phyloP scores from a whole-genome alignment of 2,797 vertebrate species.

The Sebastes vulpes region DNA sequence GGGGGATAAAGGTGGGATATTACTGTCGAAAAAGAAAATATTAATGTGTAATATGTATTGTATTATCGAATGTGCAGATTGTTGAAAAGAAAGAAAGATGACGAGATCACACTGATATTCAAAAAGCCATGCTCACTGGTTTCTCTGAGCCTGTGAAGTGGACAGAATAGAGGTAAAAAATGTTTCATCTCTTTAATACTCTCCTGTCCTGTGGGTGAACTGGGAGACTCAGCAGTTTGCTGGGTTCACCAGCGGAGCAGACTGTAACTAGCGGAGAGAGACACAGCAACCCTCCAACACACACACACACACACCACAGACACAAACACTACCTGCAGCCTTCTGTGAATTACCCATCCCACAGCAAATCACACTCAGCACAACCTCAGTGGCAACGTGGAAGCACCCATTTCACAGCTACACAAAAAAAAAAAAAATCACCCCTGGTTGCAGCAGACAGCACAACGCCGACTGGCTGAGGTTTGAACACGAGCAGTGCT shows the following conservation, averaged over 20 bases:
- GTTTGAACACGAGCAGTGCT: slow-evolving; percentile 7
- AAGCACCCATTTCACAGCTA: slow-evolving; percentile 35
- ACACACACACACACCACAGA: background rate
- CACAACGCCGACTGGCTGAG: background rate
- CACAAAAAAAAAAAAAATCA: background rate
- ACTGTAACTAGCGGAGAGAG: background rate
- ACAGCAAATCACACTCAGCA: slow-evolving; percentile 23
- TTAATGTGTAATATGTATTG: too few relatives aligned
- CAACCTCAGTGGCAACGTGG: slow-evolving; percentile 10
- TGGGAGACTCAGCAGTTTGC: slow-evolving; percentile 1
- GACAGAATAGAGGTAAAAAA: background rate
- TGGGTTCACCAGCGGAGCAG: slow-evolving; percentile 25
- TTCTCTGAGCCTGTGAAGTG: background rate
- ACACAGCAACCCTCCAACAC: background rate
- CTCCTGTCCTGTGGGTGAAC: slow-evolving; percentile 12
- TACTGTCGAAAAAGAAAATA: too few relatives aligned
- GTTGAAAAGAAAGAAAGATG: background rate
- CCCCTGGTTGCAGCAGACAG: slow-evolving; percentile 15
- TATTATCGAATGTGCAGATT: too few relatives aligned
- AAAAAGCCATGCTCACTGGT: background rate
- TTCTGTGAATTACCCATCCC: slow-evolving; percentile 29
- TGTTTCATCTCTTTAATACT: background rate
- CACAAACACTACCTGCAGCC: slow-evolving; percentile 19
- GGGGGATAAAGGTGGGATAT: too few relatives aligned
- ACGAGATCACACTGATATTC: background rate